These are phyloP conservation scores for Corythaixoides concolor DNA, from an alignment of 2,113 vertebrate genomes.

Conservation along the genomic window DNA sequence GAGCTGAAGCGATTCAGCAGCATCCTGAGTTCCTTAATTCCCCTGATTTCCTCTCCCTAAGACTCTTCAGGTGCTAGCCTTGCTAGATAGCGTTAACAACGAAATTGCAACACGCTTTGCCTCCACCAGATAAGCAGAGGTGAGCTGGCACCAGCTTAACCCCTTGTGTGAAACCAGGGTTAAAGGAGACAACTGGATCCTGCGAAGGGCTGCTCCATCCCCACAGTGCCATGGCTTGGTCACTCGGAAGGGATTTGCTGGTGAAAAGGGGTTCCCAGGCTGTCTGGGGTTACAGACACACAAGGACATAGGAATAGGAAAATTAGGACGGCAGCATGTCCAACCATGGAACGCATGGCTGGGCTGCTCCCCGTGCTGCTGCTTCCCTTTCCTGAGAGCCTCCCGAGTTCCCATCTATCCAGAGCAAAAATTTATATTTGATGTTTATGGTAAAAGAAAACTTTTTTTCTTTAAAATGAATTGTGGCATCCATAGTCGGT, in stretches of 20 bases:
- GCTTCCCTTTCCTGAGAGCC: background rate
- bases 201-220: background rate
- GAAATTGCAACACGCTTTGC: background rate
- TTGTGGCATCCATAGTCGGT: background rate
- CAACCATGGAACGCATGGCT: fast-evolving
- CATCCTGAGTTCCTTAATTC: background rate
- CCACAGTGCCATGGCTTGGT: fast-evolving
- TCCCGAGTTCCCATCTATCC: background rate
- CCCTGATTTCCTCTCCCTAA: background rate
- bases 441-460: background rate
- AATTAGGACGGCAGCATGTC: background rate
- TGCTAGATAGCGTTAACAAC: background rate
- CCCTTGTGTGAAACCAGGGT: fast-evolving
- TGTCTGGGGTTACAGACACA: background rate
- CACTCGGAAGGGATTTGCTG: background rate
- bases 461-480: background rate
- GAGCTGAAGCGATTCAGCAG: background rate
- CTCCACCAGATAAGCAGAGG: background rate
- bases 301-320: background rate
- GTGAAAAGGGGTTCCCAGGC: fast-evolving
- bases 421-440: background rate
- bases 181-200: background rate
- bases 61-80: background rate
- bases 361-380: background rate
- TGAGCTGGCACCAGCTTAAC: background rate